A percentile compares a stretch with the other conserved stretches of the same genome.
These are phyloP conservation scores for Cepaea nemoralis DNA, from an alignment of 1,140 invertebrate species.

Conservation along the genomic window DNA sequence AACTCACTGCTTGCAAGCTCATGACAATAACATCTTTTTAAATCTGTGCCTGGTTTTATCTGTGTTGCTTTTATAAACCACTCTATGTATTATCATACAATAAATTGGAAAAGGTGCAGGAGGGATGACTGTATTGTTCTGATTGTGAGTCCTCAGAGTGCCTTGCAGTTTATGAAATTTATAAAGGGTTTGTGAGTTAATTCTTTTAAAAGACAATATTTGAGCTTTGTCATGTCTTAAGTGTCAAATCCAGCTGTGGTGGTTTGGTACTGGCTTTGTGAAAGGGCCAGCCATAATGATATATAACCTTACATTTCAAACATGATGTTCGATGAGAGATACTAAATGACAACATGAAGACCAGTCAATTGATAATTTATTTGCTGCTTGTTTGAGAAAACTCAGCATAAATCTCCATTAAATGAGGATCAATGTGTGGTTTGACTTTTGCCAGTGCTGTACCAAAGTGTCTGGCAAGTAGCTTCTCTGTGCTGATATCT, in stretches of 20 bases:
- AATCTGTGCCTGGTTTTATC: too few species aligned
- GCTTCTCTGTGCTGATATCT: conserved; percentile 75
- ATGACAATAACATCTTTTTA: not conserved
- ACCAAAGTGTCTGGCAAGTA: conserved; percentile 79
- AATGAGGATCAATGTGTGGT: conserved; percentile 80
- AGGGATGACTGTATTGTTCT: too few species aligned
- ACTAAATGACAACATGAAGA: not conserved
- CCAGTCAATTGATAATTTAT: not conserved
- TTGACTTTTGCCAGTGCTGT: conserved; percentile 78
- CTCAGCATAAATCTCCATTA: conserved; percentile 81
- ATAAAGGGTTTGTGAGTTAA: too few species aligned
- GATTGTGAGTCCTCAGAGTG: too few species aligned
- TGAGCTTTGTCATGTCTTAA: too few species aligned
- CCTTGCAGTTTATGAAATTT: too few species aligned
- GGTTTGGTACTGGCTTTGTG: too few species aligned
- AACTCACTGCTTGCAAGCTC: not conserved
- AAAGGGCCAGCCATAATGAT: not conserved
- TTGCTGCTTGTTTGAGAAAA: conserved; percentile 56
- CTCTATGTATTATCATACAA: too few species aligned
- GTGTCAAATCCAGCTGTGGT: too few species aligned
- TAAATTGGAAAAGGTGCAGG: too few species aligned
- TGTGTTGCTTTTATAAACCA: too few species aligned
- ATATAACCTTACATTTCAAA: not conserved
- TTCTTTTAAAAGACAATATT: too few species aligned
- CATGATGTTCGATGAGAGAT: not conserved